Evolutionary conservation across 2,113 vertebrate species (phyloP).

Genomic region (Electrona antarctica): DNA sequence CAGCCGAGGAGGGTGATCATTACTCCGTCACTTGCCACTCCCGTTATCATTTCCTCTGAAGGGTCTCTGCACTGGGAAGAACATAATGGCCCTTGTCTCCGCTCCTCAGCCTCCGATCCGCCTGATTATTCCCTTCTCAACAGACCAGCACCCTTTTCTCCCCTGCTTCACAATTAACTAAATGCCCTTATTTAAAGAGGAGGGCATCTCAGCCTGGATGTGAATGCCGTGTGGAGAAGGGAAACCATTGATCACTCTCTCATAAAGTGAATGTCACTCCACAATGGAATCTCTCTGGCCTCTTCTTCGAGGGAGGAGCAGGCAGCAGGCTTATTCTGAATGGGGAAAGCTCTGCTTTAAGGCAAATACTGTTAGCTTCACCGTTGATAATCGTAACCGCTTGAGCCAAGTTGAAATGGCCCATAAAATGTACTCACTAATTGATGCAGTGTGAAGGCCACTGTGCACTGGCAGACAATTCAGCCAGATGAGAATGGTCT

Average conservation of each 20-base stretch:
- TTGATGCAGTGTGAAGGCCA: conserved; percentile 72
- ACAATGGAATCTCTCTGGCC: conserved; percentile 46
- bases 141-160: conserved; percentile 47
- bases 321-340: conserved; percentile 46
- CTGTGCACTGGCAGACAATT: conserved; percentile 45
- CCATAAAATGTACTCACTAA: conserved; percentile 73
- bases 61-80: conserved; percentile 51
- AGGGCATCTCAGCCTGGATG: conserved; percentile 38
- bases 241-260: conserved; percentile 41
- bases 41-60: conserved; percentile 71
- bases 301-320: conserved; percentile 48
- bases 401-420: conserved; percentile 71
- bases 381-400: conserved; percentile 58
- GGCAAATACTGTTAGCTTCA: conserved; percentile 51
- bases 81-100: conserved; percentile 70
- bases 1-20: conserved; percentile 52
- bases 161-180: conserved; percentile 64
- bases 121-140: conserved; percentile 63
- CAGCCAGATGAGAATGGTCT: conserved; percentile 32
- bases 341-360: conserved; percentile 36
- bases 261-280: conserved; percentile 56
- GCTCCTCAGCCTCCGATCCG: conserved; percentile 59
- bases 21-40: conserved; percentile 61
- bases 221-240: conserved; percentile 32
- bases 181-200: conserved; percentile 60